Evolutionary conservation across 2,797 vertebrate species (phyloP).

Genomic region (Orientallactaga sibirica): DNA sequence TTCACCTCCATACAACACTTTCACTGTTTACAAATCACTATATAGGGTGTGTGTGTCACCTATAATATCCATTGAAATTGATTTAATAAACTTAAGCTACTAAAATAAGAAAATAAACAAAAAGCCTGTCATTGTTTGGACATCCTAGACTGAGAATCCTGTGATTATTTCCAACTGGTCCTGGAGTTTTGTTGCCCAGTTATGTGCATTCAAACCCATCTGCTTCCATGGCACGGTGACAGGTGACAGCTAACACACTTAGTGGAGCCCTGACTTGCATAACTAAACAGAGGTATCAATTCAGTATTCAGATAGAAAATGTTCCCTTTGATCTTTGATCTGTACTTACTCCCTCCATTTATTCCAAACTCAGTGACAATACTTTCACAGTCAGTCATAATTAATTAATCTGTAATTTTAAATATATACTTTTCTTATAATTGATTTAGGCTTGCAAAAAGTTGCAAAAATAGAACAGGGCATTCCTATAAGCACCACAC

Average conservation of each 20-base stretch:
- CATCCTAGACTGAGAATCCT: conserved; percentile 27
- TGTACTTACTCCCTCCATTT: not conserved
- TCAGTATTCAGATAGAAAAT: conserved; percentile 41
- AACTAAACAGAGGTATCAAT: conserved; percentile 40
- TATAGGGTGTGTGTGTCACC: not conserved
- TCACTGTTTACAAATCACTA: conserved; percentile 39
- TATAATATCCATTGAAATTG: conserved; percentile 46
- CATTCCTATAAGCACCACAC: not conserved
- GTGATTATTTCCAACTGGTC: conserved; percentile 61
- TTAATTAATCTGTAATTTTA: not conserved
- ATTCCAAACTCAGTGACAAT: not conserved
- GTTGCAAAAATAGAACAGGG: not conserved
- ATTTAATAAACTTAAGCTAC: conserved; percentile 47
- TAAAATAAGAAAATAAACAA: conserved; percentile 51
- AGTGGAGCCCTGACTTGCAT: conserved; percentile 33
- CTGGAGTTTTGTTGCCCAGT: conserved; percentile 44
- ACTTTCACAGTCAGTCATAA: not conserved
- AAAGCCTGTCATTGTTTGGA: conserved; percentile 44
- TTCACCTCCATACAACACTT: not conserved
- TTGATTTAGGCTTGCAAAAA: not conserved
- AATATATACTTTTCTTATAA: conserved; percentile 2
- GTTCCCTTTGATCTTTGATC: not conserved
- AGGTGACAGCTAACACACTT: conserved; percentile 52
- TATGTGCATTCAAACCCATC: conserved; percentile 36
- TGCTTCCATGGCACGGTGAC: conserved; percentile 37